Base-by-base conservation (phyloP, 2,113 vertebrate species). In the Melanocharis versteri region DNA sequence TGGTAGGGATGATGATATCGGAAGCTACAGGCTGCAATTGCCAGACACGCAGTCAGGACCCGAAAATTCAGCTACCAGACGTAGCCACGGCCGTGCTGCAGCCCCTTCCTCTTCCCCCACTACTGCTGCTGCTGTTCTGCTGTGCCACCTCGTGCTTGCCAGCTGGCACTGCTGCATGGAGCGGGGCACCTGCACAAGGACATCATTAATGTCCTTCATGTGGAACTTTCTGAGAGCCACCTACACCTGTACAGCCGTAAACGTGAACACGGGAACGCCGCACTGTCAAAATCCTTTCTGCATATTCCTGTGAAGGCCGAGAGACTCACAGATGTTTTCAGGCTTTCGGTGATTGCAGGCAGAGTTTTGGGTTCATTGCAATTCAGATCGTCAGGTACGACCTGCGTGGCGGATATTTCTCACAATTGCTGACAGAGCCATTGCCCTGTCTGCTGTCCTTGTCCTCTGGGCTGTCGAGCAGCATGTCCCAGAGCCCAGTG, bases 1-100 rank as follows among this genome's bases (percentile, higher is more conserved):
- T 48, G n/a, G 17, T 19, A 40, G 26, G 26, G 42, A 31, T 47
- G 44, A n/a, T 3, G 2, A n/a, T 9, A 26, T 31, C 0, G 0
- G 51, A n/a, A n/a, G 12, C 18, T 7, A 18, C 31, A 22, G 58
- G 58, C 40, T 72, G 47, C 33, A 66, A 3, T 42, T 15, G 6
- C 18, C 69, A 73, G 42, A 53, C 23, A 17, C 21, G 1, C 2
- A 22, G 51, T 2, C 57, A 44, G 37, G 31, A 69, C 37, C 12
- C 0, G 0, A 60, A 53, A 47, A 51, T 31, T 16, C 44, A 47
- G 39, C 21, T 26, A 4, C 12, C 27, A 61, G 31, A 12, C 2
- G 13, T 4, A 3, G 4, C 47, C 26, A 7, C 1, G 2, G 2
- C 39, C 28, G 13, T 45, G 26, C 54, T 40, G 56, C 57, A 62